Evolutionary conservation across 2,797 vertebrate genomes (phyloP).

Genomic region (Sarcoramphus papa): DNA sequence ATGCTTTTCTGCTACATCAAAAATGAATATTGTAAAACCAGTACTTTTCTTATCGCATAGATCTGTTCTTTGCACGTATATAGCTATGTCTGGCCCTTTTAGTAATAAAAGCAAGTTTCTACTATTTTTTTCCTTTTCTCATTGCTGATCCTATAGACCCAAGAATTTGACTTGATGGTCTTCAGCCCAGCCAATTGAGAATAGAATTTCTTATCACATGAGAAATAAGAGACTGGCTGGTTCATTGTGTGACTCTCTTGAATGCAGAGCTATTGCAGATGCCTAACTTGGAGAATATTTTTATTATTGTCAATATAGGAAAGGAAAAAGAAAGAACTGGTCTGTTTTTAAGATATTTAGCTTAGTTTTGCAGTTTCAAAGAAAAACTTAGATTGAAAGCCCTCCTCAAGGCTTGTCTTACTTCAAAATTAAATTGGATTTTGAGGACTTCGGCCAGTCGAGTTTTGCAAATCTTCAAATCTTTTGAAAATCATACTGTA

Average conservation of each 20-base stretch:
- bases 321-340: not conserved
- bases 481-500: not conserved
- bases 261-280: not conserved
- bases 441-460: not conserved
- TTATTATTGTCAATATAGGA: not conserved
- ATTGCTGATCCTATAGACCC: not conserved
- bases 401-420: not conserved
- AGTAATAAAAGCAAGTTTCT: not conserved
- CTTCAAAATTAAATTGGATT: not conserved
- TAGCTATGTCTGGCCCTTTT: not conserved
- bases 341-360: not conserved
- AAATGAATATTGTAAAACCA: not conserved
- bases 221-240: not conserved
- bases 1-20: not conserved
- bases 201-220: not conserved
- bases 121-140: not conserved
- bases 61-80: not conserved
- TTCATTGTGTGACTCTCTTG: not conserved
- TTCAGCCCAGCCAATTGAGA: not conserved
- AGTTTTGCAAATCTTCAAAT: not conserved
- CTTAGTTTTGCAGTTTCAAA: not conserved
- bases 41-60: accelerated
- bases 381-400: not conserved
- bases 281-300: not conserved
- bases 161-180: not conserved